Evolutionary conservation across 2,113 vertebrate species (phyloP).

Genomic region (Aythya baeri): DNA sequence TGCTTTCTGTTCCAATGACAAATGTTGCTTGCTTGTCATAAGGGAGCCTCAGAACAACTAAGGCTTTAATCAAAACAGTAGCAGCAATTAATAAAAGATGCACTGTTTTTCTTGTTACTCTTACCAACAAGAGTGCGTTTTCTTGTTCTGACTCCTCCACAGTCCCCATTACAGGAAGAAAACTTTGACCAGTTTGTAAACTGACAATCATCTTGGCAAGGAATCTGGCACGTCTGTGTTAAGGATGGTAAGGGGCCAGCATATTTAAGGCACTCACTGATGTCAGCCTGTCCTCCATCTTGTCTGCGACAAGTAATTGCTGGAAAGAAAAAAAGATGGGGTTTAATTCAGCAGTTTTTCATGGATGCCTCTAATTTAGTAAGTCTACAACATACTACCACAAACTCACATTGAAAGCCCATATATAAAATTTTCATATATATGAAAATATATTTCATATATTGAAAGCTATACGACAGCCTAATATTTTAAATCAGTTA

Average conservation of each 20-base stretch:
- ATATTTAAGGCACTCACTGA: conserved; percentile 87
- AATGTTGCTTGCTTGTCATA: neutral
- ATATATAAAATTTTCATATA: too few relatives aligned
- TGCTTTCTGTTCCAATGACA: neutral
- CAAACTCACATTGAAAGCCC: neutral
- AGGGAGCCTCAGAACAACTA: neutral
- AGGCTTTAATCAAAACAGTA: neutral
- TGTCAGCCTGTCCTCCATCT: conserved; percentile 88
- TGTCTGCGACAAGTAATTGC: conserved; percentile 95
- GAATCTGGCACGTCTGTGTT: conserved; percentile 92
- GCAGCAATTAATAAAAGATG: neutral
- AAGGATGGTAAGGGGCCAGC: conserved; percentile 86
- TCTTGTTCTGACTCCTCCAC: conserved; percentile 93
- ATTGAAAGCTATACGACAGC: neutral
- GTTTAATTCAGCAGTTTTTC: neutral
- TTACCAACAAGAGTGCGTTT: conserved; percentile 92
- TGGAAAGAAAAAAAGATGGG: conserved; percentile 68
- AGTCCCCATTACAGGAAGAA: conserved; percentile 93
- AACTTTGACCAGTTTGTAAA: conserved; percentile 97
- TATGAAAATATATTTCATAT: too few relatives aligned
- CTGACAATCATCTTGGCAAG: conserved; percentile 97
- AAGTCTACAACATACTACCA: neutral
- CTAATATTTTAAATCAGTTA: neutral
- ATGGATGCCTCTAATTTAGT: neutral
- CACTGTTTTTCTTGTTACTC: conserved; percentile 35